These are phyloP conservation scores for Eulithis prunata DNA, from an alignment of 2,888 invertebrate genomes.

Conservation along the genomic window DNA sequence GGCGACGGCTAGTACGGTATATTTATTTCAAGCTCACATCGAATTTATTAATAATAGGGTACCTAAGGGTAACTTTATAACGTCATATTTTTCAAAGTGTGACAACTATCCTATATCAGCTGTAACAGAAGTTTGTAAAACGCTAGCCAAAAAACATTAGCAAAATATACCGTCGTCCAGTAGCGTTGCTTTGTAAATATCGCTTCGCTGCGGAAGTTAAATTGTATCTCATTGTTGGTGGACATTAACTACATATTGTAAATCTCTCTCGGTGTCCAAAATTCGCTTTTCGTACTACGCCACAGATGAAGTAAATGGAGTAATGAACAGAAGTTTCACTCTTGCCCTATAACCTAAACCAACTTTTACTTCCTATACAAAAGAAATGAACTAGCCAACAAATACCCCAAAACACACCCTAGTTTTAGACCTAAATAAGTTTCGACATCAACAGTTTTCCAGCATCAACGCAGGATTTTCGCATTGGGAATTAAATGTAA, in stretches of 20 bases:
- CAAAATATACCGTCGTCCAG: slow-evolving; percentile 60
- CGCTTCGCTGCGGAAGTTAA: slow-evolving; percentile 68
- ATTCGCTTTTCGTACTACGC: slow-evolving; percentile 44
- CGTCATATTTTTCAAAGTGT: neutral
- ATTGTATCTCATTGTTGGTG: slow-evolving; percentile 77
- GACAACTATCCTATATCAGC: slow-evolving; percentile 11
- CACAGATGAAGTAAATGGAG: neutral
- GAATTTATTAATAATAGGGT: no score
- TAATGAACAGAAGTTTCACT: slow-evolving; percentile 1
- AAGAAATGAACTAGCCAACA: no score
- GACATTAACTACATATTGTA: slow-evolving; percentile 77
- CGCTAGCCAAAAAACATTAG: slow-evolving; percentile 72
- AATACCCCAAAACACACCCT: no score
- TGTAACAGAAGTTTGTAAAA: slow-evolving; percentile 55
- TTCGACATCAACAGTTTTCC: no score
- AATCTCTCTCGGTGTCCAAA: slow-evolving; percentile 66
- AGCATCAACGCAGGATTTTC: no score
- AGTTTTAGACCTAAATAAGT: no score
- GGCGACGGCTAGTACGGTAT: no score
- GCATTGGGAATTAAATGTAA: no score
- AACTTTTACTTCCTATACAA: neutral
- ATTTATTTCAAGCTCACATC: no score
- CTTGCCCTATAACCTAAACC: neutral
- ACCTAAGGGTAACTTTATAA: no score
- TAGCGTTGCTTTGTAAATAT: slow-evolving; percentile 71